Evolutionary conservation across 2,888 invertebrate species (phyloP), one percentile per base, ranked within the genome.

Genomic region (Tiphia femorata): DNA sequence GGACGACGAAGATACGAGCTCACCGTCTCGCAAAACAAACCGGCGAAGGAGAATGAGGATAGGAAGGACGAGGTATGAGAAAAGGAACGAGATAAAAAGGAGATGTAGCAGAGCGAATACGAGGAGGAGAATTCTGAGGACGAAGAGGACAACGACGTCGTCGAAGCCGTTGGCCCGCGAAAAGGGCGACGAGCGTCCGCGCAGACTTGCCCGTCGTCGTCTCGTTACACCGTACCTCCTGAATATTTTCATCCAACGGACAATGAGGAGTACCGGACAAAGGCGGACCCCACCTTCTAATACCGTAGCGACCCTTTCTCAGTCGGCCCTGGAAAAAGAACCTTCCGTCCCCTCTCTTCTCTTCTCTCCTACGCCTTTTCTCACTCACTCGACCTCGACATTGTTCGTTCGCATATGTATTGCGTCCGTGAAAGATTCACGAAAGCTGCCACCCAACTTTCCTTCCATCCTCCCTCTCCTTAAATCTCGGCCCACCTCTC

Each of bases 211-310:
- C 3, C 33, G 33, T 14, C 33, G 8, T 33, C 33, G 33, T n/a
- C 21, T 41, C 41, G 20, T n/a, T n/a, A n/a, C 58, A 50, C 41
- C 53, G 38, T 46, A 56, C 47, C 57, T 57, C 47, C 48, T 49
- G 64, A 69, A 70, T 64, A 62, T 70, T 67, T 70, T 67, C 61
- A 44, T 51, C 37, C 20, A 27, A 37, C 62, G 67, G 51, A 70
- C 69, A 70, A 70, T 70, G 64, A 67, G 62, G 60, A 56, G 49
- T 49, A 56, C 35, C 47, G 69, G 64, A 70, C 69, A 70, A 70
- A 70, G 56, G 51, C n/a, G 37, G 10, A 8, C 14, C 17, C 53
- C 29, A 48, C 50, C 58, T 60, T 65, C 69, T 66, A 67, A 69
- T 67, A 62, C 62, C 59, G 41, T 41, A 40, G 12, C 21, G n/a